Conservation (phyloP, 1,140 invertebrate species). For the Drosophila parvula region DNA sequence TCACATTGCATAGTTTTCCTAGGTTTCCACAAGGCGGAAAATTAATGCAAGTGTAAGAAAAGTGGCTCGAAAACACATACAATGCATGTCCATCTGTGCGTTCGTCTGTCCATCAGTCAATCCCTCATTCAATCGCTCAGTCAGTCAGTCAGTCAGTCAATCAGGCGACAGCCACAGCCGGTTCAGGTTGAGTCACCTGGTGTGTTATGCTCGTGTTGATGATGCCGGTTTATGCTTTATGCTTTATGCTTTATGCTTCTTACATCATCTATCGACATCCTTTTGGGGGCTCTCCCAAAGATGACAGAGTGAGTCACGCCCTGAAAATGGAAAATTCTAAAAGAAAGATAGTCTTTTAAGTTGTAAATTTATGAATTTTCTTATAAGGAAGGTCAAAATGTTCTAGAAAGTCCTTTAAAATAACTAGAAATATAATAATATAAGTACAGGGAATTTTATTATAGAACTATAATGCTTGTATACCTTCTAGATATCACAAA, state of each 20-base stretch:
- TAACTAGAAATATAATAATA: too few species aligned
- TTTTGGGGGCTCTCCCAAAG: neutral
- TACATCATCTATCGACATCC: constrained; percentile 39
- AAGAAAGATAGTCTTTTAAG: too few species aligned
- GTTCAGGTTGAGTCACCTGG: constrained; percentile 53
- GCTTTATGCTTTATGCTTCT: constrained; percentile 9
- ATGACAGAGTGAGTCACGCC: constrained; percentile 16
- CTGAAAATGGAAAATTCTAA: neutral
- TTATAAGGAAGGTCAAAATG: too few species aligned
- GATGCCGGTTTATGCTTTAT: constrained; percentile 16
- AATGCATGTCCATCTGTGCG: constrained; percentile 63
- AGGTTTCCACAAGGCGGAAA: constrained; percentile 38
- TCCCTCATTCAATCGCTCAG: constrained; percentile 43
- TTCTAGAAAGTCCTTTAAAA: too few species aligned
- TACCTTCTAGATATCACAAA: neutral
- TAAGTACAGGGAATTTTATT: too few species aligned
- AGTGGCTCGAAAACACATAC: constrained; percentile 37
- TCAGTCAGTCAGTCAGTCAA: constrained; percentile 36
- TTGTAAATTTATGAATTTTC: too few species aligned
- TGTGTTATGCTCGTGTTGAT: constrained; percentile 32
- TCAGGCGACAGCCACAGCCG: constrained; percentile 39
- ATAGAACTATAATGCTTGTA: too few species aligned
- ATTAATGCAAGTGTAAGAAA: constrained; percentile 68
- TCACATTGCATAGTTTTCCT: constrained; percentile 60
- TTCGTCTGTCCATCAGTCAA: constrained; percentile 53